Percentiles rank a stretch among this genome's conserved stretches.
These are phyloP conservation scores for Semotilus atromaculatus DNA, from an alignment of 2,797 vertebrate species.

Conservation along the genomic window DNA sequence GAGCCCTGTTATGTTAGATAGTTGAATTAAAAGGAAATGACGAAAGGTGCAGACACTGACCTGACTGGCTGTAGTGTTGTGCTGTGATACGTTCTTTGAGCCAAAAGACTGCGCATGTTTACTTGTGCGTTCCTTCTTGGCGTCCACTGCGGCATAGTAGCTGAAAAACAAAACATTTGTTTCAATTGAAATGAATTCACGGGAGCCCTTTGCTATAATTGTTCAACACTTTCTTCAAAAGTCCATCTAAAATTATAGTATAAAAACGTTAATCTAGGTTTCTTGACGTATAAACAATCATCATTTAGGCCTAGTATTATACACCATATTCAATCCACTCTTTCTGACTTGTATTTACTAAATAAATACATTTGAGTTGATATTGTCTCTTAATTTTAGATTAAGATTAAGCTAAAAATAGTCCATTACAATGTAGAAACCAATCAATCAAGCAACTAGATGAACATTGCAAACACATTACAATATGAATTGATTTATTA, in stretches of 20 bases:
- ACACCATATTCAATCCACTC: background rate
- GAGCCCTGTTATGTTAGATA: background rate
- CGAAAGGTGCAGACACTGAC: slow-evolving; percentile 55
- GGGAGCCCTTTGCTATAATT: background rate
- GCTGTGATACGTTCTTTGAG: slow-evolving; percentile 78
- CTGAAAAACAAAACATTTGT: slow-evolving; percentile 67
- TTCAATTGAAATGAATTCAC: background rate
- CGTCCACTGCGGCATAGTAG: slow-evolving; percentile 86
- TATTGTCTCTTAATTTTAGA: background rate
- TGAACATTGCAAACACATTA: background rate
- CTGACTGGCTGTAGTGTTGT: slow-evolving; percentile 76
- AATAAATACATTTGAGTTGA: background rate
- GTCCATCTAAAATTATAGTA: too few species aligned
- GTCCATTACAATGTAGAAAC: background rate
- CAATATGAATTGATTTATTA: background rate
- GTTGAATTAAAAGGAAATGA: background rate
- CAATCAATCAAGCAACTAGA: background rate
- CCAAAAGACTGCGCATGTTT: slow-evolving; percentile 93
- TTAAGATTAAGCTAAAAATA: background rate
- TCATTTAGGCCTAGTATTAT: background rate
- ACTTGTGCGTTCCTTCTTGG: slow-evolving; percentile 90
- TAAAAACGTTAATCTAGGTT: background rate
- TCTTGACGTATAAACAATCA: background rate
- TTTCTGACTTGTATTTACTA: background rate
- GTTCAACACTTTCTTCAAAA: background rate